Conservation (phyloP, 2,888 invertebrate genomes). For the Mimachlamys varia region DNA sequence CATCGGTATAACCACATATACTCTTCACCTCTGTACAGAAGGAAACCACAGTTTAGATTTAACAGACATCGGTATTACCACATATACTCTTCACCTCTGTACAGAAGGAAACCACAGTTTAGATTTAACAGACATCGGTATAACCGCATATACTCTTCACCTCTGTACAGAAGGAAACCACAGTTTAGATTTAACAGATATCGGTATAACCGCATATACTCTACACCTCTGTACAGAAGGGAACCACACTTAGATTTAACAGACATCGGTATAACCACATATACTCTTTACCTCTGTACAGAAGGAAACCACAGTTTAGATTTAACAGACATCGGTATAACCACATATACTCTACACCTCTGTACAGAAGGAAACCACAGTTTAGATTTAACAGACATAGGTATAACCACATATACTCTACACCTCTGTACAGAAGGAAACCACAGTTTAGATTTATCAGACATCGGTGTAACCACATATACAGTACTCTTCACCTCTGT, state of each 20-base stretch:
- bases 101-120: too few relatives aligned
- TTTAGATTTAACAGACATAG: slow-evolving; percentile 80
- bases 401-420: slow-evolving; percentile 81
- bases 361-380: too few relatives aligned
- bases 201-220: slow-evolving; percentile 82
- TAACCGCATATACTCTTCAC: slow-evolving; percentile 80
- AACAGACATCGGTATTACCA: slow-evolving; percentile 81
- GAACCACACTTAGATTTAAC: too few relatives aligned
- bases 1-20: slow-evolving; percentile 82
- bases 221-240: slow-evolving; percentile 72
- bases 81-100: slow-evolving; percentile 78
- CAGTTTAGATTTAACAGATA: too few relatives aligned
- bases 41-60: too few relatives aligned
- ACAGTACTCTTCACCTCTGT: slow-evolving; percentile 75
- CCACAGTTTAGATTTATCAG: too few relatives aligned
- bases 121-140: slow-evolving; percentile 81
- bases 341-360: slow-evolving; percentile 79
- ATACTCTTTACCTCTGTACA: slow-evolving; percentile 77
- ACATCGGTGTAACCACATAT: slow-evolving; percentile 82
- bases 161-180: slow-evolving; percentile 72
- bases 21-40: slow-evolving; percentile 72
- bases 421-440: slow-evolving; percentile 74
- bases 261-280: slow-evolving; percentile 81
- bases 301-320: too few relatives aligned
- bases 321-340: slow-evolving; percentile 82